Evolutionary conservation across 2,888 invertebrate species (phyloP), one percentile per base, ranked within the genome.

Genomic region (Pristionchus exspectatus): DNA sequence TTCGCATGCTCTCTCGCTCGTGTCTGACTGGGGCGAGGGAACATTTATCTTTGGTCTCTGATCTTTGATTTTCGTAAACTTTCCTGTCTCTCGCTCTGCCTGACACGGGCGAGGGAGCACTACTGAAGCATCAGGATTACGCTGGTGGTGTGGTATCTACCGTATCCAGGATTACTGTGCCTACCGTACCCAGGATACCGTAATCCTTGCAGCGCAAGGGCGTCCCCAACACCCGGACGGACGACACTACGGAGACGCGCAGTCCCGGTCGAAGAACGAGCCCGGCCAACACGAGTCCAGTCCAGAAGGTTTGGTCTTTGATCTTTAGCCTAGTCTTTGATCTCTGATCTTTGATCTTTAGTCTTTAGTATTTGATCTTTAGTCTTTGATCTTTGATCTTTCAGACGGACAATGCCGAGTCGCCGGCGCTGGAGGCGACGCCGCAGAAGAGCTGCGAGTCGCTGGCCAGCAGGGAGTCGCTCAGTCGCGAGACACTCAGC

Each of bases 221-320:
- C 1, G 44, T 9, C 24, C 5, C 21, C 21, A 44, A 44, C 24
- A 24, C 12, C 21, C 44, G n/a, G 81, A 54, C 81, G 50, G 81
- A 81, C 4, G 81, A 44, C 10, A 16, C 50, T 12, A 81, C 81
- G 14, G 50, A 44, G n/a, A n/a, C 50, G 14, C 24, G 27, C 3
- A 81, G 50, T 54, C 81, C 81, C 1, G 50, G 81, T 10, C 33
- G 74, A 0, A 18, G 74, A 33, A 24, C 44, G 16, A 81, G 81
- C n/a, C 50, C 81, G 7, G 50, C 50, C 81, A n/a, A 50, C 50
- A 44, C 81, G 81, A 77, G 77, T 54, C 81, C 81, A 81, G 81
- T 81, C 50, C 14, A 74, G 74, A 21, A 24, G 30, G 33, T 27
- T 72, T 16, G 27, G 0, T 2, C 4, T 38, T 38, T 38, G 38